Base-by-base conservation (phyloP, 2,888 invertebrate genomes). In the Ptychoptera contaminata region DNA sequence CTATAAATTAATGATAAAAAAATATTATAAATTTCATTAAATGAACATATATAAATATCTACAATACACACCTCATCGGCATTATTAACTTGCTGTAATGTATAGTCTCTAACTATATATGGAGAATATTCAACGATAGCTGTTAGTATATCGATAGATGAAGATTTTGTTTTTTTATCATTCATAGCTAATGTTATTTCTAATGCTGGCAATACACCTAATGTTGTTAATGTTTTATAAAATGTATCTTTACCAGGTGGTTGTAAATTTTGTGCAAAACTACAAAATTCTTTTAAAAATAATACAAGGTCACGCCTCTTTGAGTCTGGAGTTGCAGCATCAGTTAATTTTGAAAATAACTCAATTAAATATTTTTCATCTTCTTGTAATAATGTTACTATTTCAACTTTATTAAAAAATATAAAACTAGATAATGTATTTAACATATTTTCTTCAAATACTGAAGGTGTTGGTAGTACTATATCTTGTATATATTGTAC, bases 401-500 rank as follows among this genome's bases (percentile, higher is more conserved):
- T 99, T 74, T 98, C 97, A 62, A 96, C 91, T 73, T 99, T 97
- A 71, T 96, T 97, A 71, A 98, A 98, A 75, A 94, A 98, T 69
- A 99, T 91, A 74, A 97, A 97, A 73, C 94, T 96, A 63, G 88
- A 91, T 58, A 99, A 73, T 48, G 94, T 92, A 58, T 93, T 94
- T 52, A 98, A 76, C 79, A 97, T 82, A 66, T 97, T 98, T 67
- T 99, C 99, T 64, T 99, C 99, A 68, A 97, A 98, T 56, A 99
- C 90, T 54, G 94, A 94, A 10, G 98, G 97, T 41, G 97, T 92
- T 16, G 98, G 98, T 61, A 99, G 72, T 57, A 98, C 97, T 56
- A 97, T 94, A 69, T 99, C 98, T 62, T 90, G 88, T 58, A 98
- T 96, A 69, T 99, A 99, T 72, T 99, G 98, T 59, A 98, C 96